phyloP scores from a whole-genome alignment of 1,140 invertebrate species.

The Zaprionus camerounensis region DNA sequence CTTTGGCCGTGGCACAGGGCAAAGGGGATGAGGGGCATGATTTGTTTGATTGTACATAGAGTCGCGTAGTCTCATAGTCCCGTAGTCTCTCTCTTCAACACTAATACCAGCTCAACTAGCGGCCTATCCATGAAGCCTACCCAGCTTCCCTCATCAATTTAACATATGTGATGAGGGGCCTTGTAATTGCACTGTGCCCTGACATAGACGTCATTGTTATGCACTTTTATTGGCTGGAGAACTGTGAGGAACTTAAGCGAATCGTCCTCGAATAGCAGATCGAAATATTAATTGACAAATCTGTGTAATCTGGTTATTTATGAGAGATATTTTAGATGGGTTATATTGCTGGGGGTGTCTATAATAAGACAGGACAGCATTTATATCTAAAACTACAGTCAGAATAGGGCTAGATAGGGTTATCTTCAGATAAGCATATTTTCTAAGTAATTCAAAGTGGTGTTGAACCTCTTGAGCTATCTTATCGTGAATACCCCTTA shows the following conservation, averaged over 20 bases:
- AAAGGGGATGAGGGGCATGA: constrained; percentile 34
- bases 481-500: not conserved
- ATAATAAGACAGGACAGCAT: not conserved
- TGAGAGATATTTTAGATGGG: too few species aligned
- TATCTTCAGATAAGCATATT: not conserved
- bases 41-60: constrained; percentile 42
- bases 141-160: not conserved
- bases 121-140: not conserved
- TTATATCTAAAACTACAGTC: not conserved
- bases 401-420: not conserved
- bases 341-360: too few species aligned
- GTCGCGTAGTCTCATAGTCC: not conserved
- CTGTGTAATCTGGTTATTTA: not conserved
- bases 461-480: not conserved
- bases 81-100: not conserved
- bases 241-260: not conserved
- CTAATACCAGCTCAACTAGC: not conserved
- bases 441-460: not conserved
- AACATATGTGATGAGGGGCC: not conserved
- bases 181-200: constrained; percentile 21
- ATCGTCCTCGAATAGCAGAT: not conserved
- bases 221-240: constrained; percentile 17
- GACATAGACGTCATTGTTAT: constrained; percentile 19
- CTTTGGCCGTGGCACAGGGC: constrained; percentile 53
- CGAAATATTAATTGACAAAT: not conserved